A percentile compares a stretch with the other conserved stretches of the same genome.
These are phyloP conservation scores for Sphenodon punctatus DNA, from an alignment of 2,797 vertebrate genomes.

Conservation along the genomic window DNA sequence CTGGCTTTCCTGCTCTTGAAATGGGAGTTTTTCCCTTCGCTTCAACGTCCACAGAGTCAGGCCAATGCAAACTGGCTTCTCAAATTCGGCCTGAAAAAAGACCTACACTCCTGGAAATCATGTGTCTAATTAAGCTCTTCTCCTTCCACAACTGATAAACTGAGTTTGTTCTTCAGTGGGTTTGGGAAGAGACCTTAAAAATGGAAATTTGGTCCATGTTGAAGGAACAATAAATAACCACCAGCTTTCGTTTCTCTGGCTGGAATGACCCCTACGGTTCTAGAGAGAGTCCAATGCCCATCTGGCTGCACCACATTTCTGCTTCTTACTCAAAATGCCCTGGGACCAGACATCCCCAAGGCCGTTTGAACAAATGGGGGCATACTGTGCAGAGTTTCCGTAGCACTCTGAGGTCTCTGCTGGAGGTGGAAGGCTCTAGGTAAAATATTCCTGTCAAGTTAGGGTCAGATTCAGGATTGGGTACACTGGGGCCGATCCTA, in stretches of 20 bases:
- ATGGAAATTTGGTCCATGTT: not conserved
- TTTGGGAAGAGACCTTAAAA: not conserved
- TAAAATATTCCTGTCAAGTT: not conserved
- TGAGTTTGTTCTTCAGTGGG: not conserved
- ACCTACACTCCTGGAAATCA: not conserved
- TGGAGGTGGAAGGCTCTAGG: fast-evolving
- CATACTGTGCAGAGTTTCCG: not conserved
- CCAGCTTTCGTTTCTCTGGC: not conserved
- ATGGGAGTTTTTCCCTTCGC: too few species aligned
- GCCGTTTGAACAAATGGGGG: too few species aligned
- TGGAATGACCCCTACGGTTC: not conserved
- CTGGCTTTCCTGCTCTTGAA: too few species aligned
- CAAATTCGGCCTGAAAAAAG: fast-evolving
- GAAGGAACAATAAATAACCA: not conserved
- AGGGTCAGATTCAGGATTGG: not conserved
- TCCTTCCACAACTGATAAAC: not conserved
- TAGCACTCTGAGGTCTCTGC: not conserved
- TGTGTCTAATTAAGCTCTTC: not conserved
- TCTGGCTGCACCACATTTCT: not conserved
- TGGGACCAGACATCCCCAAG: too few species aligned
- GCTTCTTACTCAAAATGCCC: not conserved
- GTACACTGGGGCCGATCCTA: not conserved
- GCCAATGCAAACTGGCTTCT: too few species aligned
- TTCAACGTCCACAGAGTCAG: too few species aligned
- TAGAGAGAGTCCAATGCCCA: not conserved